Evolutionary conservation across 1,140 invertebrate genomes (phyloP).

Genomic region (Belonocnema kinseyi): DNA sequence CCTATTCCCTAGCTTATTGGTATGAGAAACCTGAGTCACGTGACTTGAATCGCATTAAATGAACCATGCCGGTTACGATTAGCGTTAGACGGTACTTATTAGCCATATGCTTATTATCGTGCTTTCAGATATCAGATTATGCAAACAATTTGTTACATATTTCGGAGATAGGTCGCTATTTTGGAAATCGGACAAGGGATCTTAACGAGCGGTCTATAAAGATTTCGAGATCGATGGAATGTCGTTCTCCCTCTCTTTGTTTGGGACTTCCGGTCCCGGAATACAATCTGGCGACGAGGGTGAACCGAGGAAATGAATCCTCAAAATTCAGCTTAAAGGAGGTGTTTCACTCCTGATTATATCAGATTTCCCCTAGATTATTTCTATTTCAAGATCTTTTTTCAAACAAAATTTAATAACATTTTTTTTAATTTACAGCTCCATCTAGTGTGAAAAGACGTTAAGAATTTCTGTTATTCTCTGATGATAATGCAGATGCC

Average conservation of each 20-base stretch:
- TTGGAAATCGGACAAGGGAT: constrained; percentile 15
- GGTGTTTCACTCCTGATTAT: too few relatives aligned
- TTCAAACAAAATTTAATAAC: too few relatives aligned
- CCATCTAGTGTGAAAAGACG: too few relatives aligned
- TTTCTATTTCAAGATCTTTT: too few relatives aligned
- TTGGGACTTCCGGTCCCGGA: not conserved
- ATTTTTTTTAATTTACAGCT: too few relatives aligned
- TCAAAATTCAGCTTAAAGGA: too few relatives aligned
- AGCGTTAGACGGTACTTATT: not conserved
- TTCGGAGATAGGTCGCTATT: constrained; percentile 1
- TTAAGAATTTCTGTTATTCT: too few relatives aligned
- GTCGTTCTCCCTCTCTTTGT: not conserved
- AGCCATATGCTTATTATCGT: constrained; percentile 25
- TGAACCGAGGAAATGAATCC: too few relatives aligned
- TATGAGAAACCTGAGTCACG: not conserved
- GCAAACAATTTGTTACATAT: constrained; percentile 20
- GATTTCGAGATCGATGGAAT: not conserved
- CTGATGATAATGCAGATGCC: too few relatives aligned
- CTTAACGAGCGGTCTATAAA: constrained; percentile 5
- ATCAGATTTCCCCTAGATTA: too few relatives aligned
- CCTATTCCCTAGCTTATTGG: too few relatives aligned
- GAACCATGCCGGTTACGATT: constrained; percentile 1
- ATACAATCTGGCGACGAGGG: not conserved
- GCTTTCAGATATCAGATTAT: constrained; percentile 25
- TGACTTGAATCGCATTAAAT: constrained; percentile 6